These are phyloP conservation scores for Cyanoderma ruficeps DNA, from an alignment of 2,113 vertebrate genomes.

Conservation along the genomic window DNA sequence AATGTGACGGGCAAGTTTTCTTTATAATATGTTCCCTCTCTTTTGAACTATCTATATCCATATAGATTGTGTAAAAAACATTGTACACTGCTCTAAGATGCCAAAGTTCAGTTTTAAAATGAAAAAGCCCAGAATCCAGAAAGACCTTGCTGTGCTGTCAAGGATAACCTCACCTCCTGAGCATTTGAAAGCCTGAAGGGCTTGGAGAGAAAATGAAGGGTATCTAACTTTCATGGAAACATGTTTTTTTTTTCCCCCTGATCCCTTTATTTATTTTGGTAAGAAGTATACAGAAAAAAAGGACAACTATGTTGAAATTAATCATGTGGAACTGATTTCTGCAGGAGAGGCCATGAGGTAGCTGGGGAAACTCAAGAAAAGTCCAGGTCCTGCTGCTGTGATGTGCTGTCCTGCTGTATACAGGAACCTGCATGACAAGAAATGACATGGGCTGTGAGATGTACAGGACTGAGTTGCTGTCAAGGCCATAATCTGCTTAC, in stretches of 20 bases:
- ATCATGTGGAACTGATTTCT: not conserved
- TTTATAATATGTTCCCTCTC: not conserved
- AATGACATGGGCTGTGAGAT: accelerated
- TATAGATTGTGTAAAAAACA: not conserved
- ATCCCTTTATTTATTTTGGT: not conserved
- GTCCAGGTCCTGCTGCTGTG: not conserved
- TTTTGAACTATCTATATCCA: not conserved
- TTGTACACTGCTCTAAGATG: not conserved
- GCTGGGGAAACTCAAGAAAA: not conserved
- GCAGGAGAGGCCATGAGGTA: not conserved
- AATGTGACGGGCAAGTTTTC: not conserved
- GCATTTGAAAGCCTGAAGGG: not conserved
- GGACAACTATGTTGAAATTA: not conserved
- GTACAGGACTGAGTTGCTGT: not conserved
- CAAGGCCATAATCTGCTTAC: not conserved
- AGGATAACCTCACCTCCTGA: not conserved
- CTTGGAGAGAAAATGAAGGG: not conserved
- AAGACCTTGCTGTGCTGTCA: not conserved
- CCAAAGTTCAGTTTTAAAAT: not conserved
- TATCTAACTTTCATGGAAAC: not conserved
- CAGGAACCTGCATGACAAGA: not conserved
- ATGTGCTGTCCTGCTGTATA: not conserved
- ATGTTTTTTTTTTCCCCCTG: not conserved
- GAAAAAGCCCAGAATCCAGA: not conserved
- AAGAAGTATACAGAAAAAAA: not conserved